A percentile compares a stretch with the other conserved stretches of the same genome.
These are phyloP conservation scores for Antechinus stuartii DNA, from an alignment of 2,113 vertebrate genomes.

Conservation along the genomic window DNA sequence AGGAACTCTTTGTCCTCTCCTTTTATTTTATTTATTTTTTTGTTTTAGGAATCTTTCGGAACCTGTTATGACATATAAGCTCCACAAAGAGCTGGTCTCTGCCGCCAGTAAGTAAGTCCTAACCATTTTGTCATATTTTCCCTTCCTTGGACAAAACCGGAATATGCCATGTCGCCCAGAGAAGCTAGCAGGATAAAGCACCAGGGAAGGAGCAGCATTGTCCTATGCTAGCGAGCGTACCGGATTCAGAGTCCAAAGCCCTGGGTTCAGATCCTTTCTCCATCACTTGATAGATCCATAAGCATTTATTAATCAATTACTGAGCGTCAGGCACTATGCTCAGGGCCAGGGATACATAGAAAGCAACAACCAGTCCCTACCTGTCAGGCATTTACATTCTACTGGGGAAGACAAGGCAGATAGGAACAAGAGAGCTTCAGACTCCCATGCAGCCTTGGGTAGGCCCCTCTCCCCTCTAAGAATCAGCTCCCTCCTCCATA, in stretches of 20 bases:
- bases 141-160: background rate
- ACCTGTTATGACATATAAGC: conserved; percentile 95
- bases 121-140: background rate
- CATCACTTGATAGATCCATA: background rate
- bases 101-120: conserved; percentile 94
- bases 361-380: background rate
- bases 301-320: background rate
- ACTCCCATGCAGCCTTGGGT: no score
- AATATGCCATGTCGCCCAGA: background rate
- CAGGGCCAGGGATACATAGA: background rate
- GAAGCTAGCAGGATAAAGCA: no score
- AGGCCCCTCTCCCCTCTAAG: no score
- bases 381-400: background rate
- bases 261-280: background rate
- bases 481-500: background rate
- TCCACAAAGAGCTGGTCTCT: conserved; percentile 94
- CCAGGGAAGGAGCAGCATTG: background rate
- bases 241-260: background rate
- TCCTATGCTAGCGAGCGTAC: background rate
- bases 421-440: background rate
- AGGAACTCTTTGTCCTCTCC: conserved; percentile 71
- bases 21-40: conserved; percentile 37
- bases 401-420: background rate
- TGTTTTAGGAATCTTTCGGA: conserved; percentile 93
- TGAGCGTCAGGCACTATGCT: background rate